phyloP scores from a whole-genome alignment of 2,113 vertebrate species.

The Glaucidium brasilianum region DNA sequence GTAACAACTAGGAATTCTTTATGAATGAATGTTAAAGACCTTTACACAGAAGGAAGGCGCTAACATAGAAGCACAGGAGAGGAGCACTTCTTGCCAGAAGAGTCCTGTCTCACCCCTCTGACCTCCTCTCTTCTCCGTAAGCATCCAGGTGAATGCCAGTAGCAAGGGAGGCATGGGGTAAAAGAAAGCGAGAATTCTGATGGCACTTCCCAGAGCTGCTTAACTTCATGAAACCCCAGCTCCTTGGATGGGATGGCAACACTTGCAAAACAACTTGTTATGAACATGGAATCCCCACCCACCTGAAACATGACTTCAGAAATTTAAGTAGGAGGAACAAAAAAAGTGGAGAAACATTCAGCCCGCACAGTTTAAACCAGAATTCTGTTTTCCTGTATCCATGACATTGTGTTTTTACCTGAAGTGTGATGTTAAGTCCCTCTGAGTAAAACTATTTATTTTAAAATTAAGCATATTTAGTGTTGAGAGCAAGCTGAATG shows the following conservation, averaged over 20 bases:
- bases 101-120: not conserved
- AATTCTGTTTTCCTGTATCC: not conserved
- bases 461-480: not conserved
- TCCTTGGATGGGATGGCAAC: not conserved
- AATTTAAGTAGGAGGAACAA: not conserved
- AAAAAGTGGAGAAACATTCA: not conserved
- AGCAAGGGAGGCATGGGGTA: rapidly evolving
- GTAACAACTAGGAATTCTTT: not conserved
- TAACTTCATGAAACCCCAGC: not conserved
- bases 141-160: not conserved
- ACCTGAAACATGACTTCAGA: not conserved
- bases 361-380: not conserved
- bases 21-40: not conserved
- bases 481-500: not conserved
- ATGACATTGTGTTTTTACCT: not conserved
- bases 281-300: not conserved
- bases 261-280: not conserved
- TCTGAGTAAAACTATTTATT: not conserved
- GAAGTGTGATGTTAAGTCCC: not conserved
- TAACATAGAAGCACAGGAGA: not conserved
- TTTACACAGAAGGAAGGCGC: not conserved
- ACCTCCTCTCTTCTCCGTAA: not conserved
- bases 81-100: not conserved
- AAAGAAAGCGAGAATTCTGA: not conserved
- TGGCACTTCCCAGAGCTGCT: not conserved